phyloP scores from a whole-genome alignment of 2,113 vertebrate genomes.

The Fukomys damarensis region DNA sequence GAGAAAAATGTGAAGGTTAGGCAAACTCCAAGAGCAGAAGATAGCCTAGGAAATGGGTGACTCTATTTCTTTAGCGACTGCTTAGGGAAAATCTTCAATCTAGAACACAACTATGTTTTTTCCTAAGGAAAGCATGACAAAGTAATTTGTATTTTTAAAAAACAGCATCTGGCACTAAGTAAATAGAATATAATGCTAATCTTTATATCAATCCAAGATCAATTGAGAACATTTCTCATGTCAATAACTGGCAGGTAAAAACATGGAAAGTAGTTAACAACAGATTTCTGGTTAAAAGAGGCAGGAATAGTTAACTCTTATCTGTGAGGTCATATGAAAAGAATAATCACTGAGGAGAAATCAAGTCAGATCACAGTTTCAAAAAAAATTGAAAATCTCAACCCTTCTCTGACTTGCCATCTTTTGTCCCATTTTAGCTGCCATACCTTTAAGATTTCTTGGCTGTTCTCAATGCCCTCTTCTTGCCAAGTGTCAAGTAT shows the following conservation, averaged over 20 bases:
- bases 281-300: not conserved
- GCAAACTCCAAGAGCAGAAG: not conserved
- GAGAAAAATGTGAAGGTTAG: not conserved
- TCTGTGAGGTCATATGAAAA: not conserved
- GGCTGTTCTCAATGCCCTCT: constrained; percentile 94
- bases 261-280: not conserved
- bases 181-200: not conserved
- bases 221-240: not conserved
- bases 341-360: constrained; percentile 50
- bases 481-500: constrained; percentile 95
- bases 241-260: not conserved
- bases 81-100: not conserved
- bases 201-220: not conserved
- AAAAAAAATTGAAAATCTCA: not conserved
- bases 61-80: not conserved
- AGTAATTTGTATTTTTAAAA: not conserved
- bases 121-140: not conserved
- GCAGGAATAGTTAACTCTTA: not conserved
- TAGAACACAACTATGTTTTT: not conserved
- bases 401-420: not conserved
- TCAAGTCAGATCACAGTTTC: constrained; percentile 1
- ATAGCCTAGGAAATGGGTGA: not conserved
- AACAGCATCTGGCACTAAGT: not conserved
- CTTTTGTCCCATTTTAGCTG: not conserved
- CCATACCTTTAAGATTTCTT: constrained; percentile 94